These are phyloP conservation scores for Alligator mississippiensis DNA, from an alignment of 2,113 vertebrate genomes.

Conservation along the genomic window DNA sequence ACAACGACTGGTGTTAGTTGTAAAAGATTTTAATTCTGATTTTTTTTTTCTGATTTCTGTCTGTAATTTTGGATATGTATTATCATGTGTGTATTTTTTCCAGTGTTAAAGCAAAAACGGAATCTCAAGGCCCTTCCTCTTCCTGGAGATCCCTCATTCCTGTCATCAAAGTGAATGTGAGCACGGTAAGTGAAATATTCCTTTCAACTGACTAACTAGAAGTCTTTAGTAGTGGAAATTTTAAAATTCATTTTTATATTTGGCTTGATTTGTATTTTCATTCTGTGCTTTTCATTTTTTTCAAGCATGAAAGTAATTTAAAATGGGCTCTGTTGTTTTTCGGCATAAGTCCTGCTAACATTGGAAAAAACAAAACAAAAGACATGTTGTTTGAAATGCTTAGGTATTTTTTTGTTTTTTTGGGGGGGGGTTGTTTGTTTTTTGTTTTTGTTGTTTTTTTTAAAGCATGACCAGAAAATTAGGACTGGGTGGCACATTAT, in stretches of 20 bases:
- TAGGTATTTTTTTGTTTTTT: background rate
- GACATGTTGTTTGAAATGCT: background rate
- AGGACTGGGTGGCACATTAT: background rate
- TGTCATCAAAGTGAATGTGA: slow-evolving; percentile 98
- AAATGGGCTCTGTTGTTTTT: background rate
- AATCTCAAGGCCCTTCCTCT: slow-evolving; percentile 91
- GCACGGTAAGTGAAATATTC: slow-evolving; percentile 87
- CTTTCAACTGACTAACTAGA: background rate
- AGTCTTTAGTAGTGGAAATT: background rate
- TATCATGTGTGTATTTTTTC: background rate
- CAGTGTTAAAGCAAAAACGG: slow-evolving; percentile 91
- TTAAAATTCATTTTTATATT: background rate
- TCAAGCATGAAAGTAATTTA: background rate
- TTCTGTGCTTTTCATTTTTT: background rate
- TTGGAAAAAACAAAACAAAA: too few species aligned
- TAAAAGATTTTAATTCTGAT: background rate
- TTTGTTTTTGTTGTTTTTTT: background rate
- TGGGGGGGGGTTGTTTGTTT: too few species aligned
- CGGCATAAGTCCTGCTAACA: background rate
- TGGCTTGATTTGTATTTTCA: background rate
- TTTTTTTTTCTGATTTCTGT: background rate
- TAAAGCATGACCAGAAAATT: background rate
- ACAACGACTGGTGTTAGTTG: background rate
- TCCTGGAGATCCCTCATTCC: slow-evolving; percentile 99
- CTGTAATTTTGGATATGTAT: background rate